Evolutionary conservation across 2,113 vertebrate genomes (phyloP).

Genomic region (Phaethon lepturus): DNA sequence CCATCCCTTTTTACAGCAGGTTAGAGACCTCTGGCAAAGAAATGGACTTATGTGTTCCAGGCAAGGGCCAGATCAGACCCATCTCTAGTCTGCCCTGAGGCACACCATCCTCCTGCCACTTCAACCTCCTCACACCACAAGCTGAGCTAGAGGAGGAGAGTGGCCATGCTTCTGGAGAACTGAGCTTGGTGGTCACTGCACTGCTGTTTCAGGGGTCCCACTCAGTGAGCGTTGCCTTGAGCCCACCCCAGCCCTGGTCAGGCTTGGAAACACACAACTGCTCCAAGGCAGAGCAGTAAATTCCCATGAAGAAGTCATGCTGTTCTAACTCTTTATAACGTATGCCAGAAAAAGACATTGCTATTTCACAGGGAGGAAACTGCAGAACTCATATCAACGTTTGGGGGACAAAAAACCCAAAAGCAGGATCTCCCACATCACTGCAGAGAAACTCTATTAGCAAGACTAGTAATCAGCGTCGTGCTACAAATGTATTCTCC

Average conservation of each 20-base stretch:
- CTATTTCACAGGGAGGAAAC: not conserved
- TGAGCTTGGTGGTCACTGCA: not conserved
- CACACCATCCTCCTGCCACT: not conserved
- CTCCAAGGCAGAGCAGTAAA: not conserved
- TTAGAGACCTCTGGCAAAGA: not conserved
- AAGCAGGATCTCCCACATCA: not conserved
- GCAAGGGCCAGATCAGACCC: not conserved
- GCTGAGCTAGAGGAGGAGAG: not conserved
- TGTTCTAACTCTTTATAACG: not conserved
- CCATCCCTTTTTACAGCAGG: not conserved
- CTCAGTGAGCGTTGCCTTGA: not conserved
- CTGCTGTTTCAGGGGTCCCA: rapidly evolving
- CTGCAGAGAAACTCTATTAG: not conserved
- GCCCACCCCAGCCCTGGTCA: not conserved
- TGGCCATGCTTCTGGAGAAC: rapidly evolving
- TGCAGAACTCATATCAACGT: not conserved
- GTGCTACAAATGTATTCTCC: not conserved
- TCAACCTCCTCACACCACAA: rapidly evolving
- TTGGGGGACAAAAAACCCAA: not conserved
- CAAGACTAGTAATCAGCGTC: not conserved
- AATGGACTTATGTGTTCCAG: not conserved
- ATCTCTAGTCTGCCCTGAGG: not conserved
- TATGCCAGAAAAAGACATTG: not conserved
- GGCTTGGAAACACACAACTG: not conserved
- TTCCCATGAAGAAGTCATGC: not conserved